Evolutionary conservation across 2,888 invertebrate species (phyloP), one percentile per base, ranked within the genome.

Genomic region (Autographa pulchrina): DNA sequence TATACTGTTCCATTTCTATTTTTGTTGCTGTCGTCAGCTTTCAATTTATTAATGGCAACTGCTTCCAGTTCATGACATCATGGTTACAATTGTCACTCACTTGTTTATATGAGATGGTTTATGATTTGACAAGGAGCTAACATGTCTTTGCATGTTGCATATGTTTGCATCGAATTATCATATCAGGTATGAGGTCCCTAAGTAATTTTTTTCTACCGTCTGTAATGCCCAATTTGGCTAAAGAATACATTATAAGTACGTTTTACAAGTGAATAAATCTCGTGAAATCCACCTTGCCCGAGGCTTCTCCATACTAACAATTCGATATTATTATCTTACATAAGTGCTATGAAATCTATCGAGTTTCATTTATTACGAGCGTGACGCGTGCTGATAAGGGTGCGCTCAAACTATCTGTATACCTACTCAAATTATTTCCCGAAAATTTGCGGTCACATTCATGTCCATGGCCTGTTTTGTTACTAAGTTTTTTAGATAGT

Each of bases 351-450:
- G 74, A 79, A 83, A 84, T 74, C 73, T 76, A 80, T 82, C 75
- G 72, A 75, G 82, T 85, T 84, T 79, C 78, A 82, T 75, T 78
- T 66, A 84, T 76, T 80, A 69, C 70, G 77, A 74, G 75, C 62
- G 69, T 54, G 83, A 59, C 81, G 70, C 82, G 82, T 78, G 80
- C 70, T 70, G 83, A 84, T 89, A 86, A 87, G 87, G 88, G 88
- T 71, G 79, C 80, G 75, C 72, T 60, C 81, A 84, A 86, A 89
- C 83, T 81, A 77, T 66, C 68, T 14, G 62, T 0, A 11, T 38
- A 38, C 8, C 38, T 65, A 75, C 70, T 35, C 48, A 35, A 58
- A 68, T 52, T 60, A 69, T 52, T 41, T 59, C 2, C 4, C 25
- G 11, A n/a, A 48, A 68, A 54, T 48, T 20, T 18, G 56, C 59